Percentiles rank a stretch among this genome's conserved stretches.
These are phyloP conservation scores for Oligia fasciuncula DNA, from an alignment of 2,888 invertebrate genomes.

Conservation along the genomic window DNA sequence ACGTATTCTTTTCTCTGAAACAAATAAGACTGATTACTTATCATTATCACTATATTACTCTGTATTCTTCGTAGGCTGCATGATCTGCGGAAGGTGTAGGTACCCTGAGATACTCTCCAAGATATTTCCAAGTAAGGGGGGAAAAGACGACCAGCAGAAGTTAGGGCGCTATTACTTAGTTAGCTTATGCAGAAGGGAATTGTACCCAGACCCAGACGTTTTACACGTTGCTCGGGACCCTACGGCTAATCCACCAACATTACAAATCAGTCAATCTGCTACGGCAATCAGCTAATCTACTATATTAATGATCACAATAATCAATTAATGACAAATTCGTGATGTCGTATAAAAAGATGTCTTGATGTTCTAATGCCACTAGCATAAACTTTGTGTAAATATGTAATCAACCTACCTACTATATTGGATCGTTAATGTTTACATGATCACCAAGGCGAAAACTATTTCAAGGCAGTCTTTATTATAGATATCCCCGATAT, in stretches of 20 bases:
- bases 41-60: not conserved
- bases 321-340: slow-evolving; percentile 1
- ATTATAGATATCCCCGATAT: slow-evolving; percentile 60
- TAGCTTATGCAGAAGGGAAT: not conserved
- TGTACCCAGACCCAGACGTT: not conserved
- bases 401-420: slow-evolving; percentile 34
- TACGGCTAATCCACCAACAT: no score
- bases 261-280: no score
- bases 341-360: not conserved
- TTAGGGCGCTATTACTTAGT: not conserved
- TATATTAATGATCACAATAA: not conserved
- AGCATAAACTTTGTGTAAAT: slow-evolving; percentile 34
- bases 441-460: slow-evolving; percentile 60
- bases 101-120: not conserved
- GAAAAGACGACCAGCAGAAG: not conserved
- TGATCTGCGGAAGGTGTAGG: not conserved
- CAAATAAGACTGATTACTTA: slow-evolving; percentile 58
- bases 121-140: not conserved
- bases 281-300: no score
- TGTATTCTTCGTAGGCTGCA: not conserved
- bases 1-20: slow-evolving; percentile 97
- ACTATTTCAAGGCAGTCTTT: slow-evolving; percentile 61
- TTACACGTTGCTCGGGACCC: not conserved
- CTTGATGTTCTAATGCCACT: not conserved
- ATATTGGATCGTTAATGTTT: slow-evolving; percentile 53